A percentile compares a stretch with the other conserved stretches of the same genome.
phyloP scores from a whole-genome alignment of 2,888 invertebrate species.

The Tinea trinotella region DNA sequence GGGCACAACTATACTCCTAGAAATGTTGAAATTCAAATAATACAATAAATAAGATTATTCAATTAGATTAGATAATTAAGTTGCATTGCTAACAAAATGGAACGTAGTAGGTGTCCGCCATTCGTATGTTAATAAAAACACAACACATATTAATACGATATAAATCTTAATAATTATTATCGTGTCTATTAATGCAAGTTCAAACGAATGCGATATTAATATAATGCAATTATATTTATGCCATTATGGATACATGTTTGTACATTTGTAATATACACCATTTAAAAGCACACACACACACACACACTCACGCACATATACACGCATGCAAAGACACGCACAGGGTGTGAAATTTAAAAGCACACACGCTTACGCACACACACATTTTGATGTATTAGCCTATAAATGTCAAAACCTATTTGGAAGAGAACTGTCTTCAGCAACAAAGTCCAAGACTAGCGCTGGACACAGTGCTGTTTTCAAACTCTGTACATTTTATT shows the following conservation, averaged over 20 bases:
- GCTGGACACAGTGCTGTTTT: no score
- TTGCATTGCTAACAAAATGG: background rate
- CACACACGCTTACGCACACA: no score
- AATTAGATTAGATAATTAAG: background rate
- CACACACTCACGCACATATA: no score
- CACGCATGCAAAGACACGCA: no score
- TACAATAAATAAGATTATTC: background rate
- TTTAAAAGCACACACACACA: background rate
- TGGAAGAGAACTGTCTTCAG: no score
- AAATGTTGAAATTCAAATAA: constrained; percentile 1
- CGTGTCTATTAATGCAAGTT: background rate
- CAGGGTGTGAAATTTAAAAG: no score
- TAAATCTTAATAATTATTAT: constrained; percentile 10
- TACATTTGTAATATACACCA: background rate
- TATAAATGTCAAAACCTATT: no score
- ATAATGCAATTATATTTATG: background rate
- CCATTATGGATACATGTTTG: background rate
- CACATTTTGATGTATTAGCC: no score
- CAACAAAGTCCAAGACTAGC: no score
- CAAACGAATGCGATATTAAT: background rate
- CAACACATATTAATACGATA: constrained; percentile 8
- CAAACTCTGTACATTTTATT: no score
- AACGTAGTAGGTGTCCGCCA: constrained; percentile 9
- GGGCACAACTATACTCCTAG: no score
- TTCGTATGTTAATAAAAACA: constrained; percentile 5